Evolutionary conservation across 2,113 vertebrate genomes (phyloP), one percentile per base, ranked within the genome.

Genomic region (Sapayoa aenigma): DNA sequence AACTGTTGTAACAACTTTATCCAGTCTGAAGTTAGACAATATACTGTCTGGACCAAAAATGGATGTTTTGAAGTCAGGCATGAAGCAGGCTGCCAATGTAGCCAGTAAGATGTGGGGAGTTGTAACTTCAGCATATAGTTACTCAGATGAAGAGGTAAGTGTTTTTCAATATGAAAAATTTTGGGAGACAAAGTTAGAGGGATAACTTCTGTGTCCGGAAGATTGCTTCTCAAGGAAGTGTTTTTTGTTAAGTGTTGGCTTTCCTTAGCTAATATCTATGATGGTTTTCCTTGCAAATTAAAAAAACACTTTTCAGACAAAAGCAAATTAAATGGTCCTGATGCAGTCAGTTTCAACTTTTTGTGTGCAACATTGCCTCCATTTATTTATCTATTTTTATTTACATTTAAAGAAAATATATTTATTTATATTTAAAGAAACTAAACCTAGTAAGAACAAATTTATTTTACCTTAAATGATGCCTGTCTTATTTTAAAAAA

Each of bases 71-170:
- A 99, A 99, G 90, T 99, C 98, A 2, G 63, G 99, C 95, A 98
- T 99, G 99, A 99, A 99, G 94, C 99, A 99, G 97, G 99, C 99
- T 15, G 99, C 98, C 24, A 99, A 96, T 33, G 99, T 99, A 46
- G 99, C 99, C 95, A 99, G 98, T 95, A 99, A 99, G 96, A 89
- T 99, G 98, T 99, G 98, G 99, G 99, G 97, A n/a, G 99, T 98
- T 14, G 98, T 99, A 55, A 97, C 99, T 6, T 99, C 99, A 6
- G 99, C 98, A 4, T 99, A 99, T 65, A 98, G 59, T 88, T 99
- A 99, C 95, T 99, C 99, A 4, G 99, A 99, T 84, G 99, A 99
- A 33, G 99, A 99, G 98, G 99, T 97, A 94, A 97, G 97, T 90
- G 50, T 22, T 35, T 74, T 78, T 62, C 65, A 46, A 2, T 67